phyloP scores from a whole-genome alignment of 2,797 vertebrate genomes.

The Eurystomus glaucurus region DNA sequence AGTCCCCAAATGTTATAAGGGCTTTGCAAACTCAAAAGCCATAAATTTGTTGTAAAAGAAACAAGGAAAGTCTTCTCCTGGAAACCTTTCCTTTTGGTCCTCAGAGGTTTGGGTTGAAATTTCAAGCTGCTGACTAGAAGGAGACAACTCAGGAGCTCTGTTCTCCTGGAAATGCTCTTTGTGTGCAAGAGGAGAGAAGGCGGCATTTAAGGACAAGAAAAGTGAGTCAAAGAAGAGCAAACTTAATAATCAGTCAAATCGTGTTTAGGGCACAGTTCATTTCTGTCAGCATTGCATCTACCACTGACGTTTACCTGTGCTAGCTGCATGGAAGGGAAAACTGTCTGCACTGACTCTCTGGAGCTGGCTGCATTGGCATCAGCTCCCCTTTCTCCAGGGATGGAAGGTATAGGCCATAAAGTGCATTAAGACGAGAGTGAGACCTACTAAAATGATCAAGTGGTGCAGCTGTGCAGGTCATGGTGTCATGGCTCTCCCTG shows the following conservation, averaged over 20 bases:
- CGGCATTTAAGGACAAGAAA: conserved; percentile 12
- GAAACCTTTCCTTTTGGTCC: background rate
- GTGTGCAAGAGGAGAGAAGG: background rate
- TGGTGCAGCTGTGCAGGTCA: background rate
- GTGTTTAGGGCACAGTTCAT: background rate
- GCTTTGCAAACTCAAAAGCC: background rate
- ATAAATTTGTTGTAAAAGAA: background rate
- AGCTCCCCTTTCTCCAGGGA: background rate
- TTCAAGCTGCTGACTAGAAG: background rate
- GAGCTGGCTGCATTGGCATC: background rate
- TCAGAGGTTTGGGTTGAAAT: background rate
- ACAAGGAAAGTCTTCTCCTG: background rate
- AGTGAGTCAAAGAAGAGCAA: background rate
- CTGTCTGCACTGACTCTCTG: fast-evolving
- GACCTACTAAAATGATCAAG: background rate
- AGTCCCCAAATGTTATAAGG: background rate
- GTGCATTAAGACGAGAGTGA: background rate
- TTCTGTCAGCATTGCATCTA: background rate
- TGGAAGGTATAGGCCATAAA: no score
- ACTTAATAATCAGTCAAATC: background rate
- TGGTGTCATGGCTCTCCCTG: background rate
- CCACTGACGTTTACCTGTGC: background rate
- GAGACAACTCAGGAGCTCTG: background rate
- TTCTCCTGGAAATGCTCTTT: background rate
- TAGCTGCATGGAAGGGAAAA: background rate